Evolutionary conservation across 1,140 invertebrate species (phyloP), one percentile per base, ranked within the genome.

Genomic region (Dendroctonus ponderosae): DNA sequence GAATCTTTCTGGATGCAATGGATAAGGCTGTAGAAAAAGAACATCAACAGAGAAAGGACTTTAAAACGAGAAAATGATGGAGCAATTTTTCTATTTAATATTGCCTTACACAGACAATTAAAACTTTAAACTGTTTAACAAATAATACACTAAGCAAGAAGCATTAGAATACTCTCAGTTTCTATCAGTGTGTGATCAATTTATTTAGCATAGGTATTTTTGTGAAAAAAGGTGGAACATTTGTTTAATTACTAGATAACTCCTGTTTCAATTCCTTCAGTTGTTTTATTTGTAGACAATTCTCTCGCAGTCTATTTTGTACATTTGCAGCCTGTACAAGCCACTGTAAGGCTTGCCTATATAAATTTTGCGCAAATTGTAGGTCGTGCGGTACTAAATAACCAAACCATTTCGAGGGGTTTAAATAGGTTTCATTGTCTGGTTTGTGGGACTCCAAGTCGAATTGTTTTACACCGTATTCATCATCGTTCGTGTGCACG

Each of bases 371-470:
- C 2, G 88, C 86, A 67, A 80, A 83, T 73, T 83, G 82, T 70
- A 91, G 79, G 78, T 85, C 87, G 72, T 88, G 85, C 3, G 89
- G 89, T 0, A 89, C 86, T 42, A 91, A 76, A 58, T 89, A 82
- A 9, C 90, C 89, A 80, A 91, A 91, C 89, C 89, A 91, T 64
- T 85, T 85, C 15, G 90, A 76, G 5, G 89, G 89, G 78, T 90
- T 85, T 15, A 77, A 72, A 53, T 72, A 69, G 40, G 70, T 73
- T 26, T 83, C 74, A 53, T 79, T 79, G 61, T 73, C 73, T 6
- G 65, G 64, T 7, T 81, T 71, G 69, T 79, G 77, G 39, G 76
- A 65, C 49, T 75, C 66, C 51, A 71, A 70, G 14, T 40, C 38
- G 51, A 81, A 77, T 39, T 78, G 75, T 37, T 72, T 77, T 6